These are phyloP conservation scores for Psephotus haematonotus DNA, from an alignment of 2,113 vertebrate genomes.

Conservation along the genomic window DNA sequence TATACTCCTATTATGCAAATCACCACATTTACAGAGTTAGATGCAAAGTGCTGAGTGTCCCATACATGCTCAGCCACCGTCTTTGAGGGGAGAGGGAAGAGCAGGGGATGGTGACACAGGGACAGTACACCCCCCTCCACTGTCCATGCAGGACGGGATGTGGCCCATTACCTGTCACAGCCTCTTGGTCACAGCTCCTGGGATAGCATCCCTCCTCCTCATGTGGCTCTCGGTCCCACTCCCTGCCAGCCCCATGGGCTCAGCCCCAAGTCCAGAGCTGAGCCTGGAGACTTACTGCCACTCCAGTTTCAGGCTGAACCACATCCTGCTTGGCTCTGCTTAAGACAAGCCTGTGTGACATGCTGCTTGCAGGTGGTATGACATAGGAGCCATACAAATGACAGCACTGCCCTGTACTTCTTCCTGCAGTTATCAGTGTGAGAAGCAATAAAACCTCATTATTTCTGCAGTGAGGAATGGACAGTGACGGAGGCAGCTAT, in stretches of 20 bases:
- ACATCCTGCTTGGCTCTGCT: background rate
- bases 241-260: background rate
- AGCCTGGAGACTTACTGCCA: background rate
- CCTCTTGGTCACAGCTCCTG: background rate
- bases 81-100: background rate
- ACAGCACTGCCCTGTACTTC: background rate
- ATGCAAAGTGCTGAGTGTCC: background rate
- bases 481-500: rapidly evolving
- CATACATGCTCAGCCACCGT: rapidly evolving
- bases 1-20: background rate
- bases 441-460: background rate
- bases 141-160: background rate
- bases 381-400: rapidly evolving
- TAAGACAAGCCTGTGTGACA: rapidly evolving
- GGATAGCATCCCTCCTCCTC: background rate
- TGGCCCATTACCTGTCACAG: rapidly evolving
- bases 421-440: rapidly evolving
- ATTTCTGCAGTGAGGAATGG: rapidly evolving
- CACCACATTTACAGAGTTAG: rapidly evolving
- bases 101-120: background rate
- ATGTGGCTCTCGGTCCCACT: rapidly evolving
- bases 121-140: rapidly evolving
- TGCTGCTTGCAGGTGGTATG: background rate
- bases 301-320: background rate
- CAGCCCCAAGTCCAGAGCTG: background rate